phyloP scores from a whole-genome alignment of 2,113 vertebrate species.

The Oryzias curvinotus region DNA sequence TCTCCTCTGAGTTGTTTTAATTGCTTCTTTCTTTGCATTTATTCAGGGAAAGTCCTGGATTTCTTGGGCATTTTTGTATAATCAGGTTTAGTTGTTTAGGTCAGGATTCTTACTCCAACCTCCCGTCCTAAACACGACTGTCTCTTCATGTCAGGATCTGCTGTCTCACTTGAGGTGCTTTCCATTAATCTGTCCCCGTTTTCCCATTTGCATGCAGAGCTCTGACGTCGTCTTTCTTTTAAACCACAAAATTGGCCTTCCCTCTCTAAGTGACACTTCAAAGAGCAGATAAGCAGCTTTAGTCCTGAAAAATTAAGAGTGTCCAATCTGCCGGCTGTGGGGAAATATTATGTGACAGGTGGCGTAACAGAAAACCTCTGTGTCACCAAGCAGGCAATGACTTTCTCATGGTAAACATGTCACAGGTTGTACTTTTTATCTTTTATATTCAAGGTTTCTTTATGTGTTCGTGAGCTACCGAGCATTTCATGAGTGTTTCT shows the following conservation, averaged over 20 bases:
- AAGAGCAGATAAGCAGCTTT: conserved; percentile 45
- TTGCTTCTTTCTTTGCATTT: too few relatives aligned
- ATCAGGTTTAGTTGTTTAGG: too few relatives aligned
- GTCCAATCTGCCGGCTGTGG: conserved; percentile 21
- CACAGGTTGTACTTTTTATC: too few relatives aligned
- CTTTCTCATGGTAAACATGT: conserved; percentile 2
- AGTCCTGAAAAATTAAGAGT: conserved; percentile 31
- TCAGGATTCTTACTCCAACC: too few relatives aligned
- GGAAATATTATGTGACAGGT: conserved; percentile 21
- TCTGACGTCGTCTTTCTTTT: conserved; percentile 4
- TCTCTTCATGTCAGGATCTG: conserved; percentile 10
- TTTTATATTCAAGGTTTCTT: too few relatives aligned
- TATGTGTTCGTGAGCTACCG: too few relatives aligned
- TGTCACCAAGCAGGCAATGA: background rate
- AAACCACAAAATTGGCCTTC: conserved; percentile 7
- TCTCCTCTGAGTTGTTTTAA: too few relatives aligned
- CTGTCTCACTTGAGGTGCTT: conserved; percentile 10
- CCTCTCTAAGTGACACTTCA: conserved; percentile 34
- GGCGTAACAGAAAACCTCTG: background rate
- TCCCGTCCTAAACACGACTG: background rate
- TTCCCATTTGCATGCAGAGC: conserved; percentile 59
- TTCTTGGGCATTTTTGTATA: too few relatives aligned
- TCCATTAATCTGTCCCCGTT: conserved; percentile 45
- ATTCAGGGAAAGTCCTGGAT: too few relatives aligned
- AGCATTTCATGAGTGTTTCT: too few relatives aligned